These are phyloP conservation scores for Synaphobranchus kaupii DNA, from an alignment of 2,797 vertebrate genomes.

Conservation along the genomic window DNA sequence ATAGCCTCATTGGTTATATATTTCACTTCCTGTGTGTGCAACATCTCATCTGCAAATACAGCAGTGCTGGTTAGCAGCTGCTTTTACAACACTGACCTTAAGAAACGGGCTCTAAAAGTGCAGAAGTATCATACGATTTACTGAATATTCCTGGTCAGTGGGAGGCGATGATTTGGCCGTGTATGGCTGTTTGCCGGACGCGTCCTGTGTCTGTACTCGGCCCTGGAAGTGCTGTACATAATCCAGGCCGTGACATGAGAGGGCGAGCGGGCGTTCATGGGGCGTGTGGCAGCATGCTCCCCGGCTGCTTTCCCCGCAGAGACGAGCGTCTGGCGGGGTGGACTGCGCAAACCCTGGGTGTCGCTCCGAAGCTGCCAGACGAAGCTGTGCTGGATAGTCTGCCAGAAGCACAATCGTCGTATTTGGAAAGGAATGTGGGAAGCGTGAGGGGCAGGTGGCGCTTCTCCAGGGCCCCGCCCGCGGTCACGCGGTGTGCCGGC, in stretches of 20 bases:
- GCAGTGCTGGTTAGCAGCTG: not conserved
- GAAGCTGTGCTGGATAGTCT: not conserved
- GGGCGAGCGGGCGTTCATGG: constrained; percentile 1
- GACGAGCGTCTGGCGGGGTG: not conserved
- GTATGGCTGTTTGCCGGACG: not conserved
- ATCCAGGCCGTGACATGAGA: not conserved
- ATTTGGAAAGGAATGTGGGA: not conserved
- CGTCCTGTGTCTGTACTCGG: not conserved
- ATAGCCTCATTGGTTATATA: not conserved
- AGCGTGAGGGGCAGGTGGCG: not conserved
- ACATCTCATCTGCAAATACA: not conserved
- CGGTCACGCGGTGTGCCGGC: not conserved
- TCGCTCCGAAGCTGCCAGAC: not conserved
- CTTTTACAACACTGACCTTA: not conserved
- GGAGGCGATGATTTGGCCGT: not conserved
- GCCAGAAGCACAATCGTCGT: not conserved
- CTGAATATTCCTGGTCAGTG: not conserved
- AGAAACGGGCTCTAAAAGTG: not conserved
- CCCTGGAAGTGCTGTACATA: not conserved
- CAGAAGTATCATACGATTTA: not conserved
- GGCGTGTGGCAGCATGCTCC: not conserved
- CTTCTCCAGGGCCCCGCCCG: not conserved
- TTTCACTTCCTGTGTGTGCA: not conserved
- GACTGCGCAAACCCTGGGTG: not conserved
- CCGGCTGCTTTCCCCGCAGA: not conserved